Conservation (phyloP, 2,888 invertebrate genomes). For the Cylloceria caligata region DNA sequence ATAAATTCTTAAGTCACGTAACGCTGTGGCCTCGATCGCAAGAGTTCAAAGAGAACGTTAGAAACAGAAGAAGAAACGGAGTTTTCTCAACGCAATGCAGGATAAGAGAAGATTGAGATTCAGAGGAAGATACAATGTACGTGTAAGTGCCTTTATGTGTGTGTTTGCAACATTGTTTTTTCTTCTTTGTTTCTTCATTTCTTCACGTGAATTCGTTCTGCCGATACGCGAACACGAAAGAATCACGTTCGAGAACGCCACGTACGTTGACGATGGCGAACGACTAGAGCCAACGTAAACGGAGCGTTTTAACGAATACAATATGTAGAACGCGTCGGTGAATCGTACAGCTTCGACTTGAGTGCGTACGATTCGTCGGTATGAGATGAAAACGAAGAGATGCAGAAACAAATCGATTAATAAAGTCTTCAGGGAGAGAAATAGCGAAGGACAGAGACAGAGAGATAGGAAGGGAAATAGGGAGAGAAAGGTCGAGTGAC, state of each 20-base stretch:
- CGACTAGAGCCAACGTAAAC: slow-evolving; percentile 50
- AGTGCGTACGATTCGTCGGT: neutral
- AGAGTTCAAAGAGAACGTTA: slow-evolving; percentile 44
- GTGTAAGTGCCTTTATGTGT: slow-evolving; percentile 35
- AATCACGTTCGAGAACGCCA: slow-evolving; percentile 28
- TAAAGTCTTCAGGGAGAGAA: slow-evolving; percentile 1
- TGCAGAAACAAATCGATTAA: slow-evolving; percentile 24
- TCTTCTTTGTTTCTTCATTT: slow-evolving; percentile 4
- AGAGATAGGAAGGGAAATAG: too few relatives aligned
- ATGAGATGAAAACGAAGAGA: neutral
- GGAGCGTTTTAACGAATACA: slow-evolving; percentile 42
- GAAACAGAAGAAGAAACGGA: slow-evolving; percentile 39
- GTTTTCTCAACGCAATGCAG: slow-evolving; percentile 44
- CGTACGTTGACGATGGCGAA: slow-evolving; percentile 41
- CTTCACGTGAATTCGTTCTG: neutral
- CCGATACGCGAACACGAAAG: slow-evolving; percentile 1
- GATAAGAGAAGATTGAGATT: slow-evolving; percentile 52
- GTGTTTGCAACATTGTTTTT: slow-evolving; percentile 7
- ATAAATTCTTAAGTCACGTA: slow-evolving; percentile 71
- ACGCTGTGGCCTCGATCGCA: slow-evolving; percentile 71
- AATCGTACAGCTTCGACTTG: neutral
- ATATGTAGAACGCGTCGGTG: neutral
- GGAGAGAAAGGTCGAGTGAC: slow-evolving; percentile 18
- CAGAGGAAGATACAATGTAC: slow-evolving; percentile 30
- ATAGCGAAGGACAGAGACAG: slow-evolving; percentile 23